Evolutionary conservation across 2,888 invertebrate species (phyloP), one percentile per base, ranked within the genome.

Genomic region (Auanema sp.): DNA sequence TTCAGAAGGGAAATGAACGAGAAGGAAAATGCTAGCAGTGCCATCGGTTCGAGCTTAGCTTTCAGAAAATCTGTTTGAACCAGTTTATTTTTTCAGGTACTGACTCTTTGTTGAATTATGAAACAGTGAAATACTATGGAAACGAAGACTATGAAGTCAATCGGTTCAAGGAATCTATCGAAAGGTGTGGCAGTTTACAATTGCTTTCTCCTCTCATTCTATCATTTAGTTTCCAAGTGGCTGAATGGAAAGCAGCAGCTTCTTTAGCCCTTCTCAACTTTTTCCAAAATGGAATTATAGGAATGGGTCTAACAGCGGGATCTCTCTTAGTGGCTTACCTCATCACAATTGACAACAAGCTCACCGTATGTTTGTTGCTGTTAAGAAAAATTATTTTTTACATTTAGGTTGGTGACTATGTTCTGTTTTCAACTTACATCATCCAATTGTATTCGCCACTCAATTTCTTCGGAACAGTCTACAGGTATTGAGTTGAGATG

Each of bases 401-500:
- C n/a, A n/a, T n/a, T n/a, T 40, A 61, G 0, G 91, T 95, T 14
- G 97, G 98, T 25, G 95, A 96, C 84, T 98, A 95, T 84, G 93
- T 95, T 0, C 88, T 98, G 18, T 97, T 96, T 86, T 91, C 93
- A 0, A 91, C 93, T 1, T 98, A 97, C 83, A 90, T 97, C 21
- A 89, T 93, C 71, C 97, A 87, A 79, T 87, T 98, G 24, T 97
- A 96, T 83, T 91, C 92, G 65, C 97, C 97, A 0, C 87, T 98
- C 57, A 97, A 97, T 87, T 97, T 92, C 91, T 93, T 98, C 84
- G 97, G 97, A 33, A 96, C 95, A 2, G 96, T 94, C 83, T 98
- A 98, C 84, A 91, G 93, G 92, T 92, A 84, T 10, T 21, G 21
- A 5, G n/a, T 8, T 60, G 14, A 3, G 33, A 33, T 8, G 33